Evolutionary conservation across 2,797 vertebrate genomes (phyloP).

Genomic region (Semotilus atromaculatus): DNA sequence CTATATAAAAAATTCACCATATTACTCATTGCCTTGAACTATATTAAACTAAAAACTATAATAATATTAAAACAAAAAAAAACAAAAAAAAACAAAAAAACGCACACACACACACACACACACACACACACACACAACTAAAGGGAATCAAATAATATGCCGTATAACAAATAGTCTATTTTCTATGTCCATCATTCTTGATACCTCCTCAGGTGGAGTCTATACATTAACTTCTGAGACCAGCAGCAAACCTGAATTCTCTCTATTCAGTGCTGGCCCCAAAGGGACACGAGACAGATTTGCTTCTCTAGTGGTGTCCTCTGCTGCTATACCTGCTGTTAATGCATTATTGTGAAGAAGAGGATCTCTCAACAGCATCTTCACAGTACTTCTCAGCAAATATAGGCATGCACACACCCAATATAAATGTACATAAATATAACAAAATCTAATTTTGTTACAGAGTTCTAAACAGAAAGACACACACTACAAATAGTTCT

Average conservation of each 20-base stretch:
- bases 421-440: neutral
- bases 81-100: no score
- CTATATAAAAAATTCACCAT: neutral
- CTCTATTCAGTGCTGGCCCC: constrained; percentile 70
- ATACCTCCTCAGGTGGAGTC: constrained; percentile 17
- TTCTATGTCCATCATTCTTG: constrained; percentile 26
- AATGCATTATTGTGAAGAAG: constrained; percentile 82
- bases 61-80: neutral
- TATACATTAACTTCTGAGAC: constrained; percentile 70
- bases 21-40: neutral
- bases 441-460: neutral
- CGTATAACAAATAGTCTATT: constrained; percentile 18
- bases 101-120: no score
- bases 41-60: neutral
- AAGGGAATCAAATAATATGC: neutral
- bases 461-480: neutral
- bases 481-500: constrained; percentile 48
- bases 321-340: constrained; percentile 75
- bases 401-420: neutral
- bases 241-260: constrained; percentile 77
- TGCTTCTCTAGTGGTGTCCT: constrained; percentile 80
- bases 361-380: constrained; percentile 78
- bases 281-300: constrained; percentile 82
- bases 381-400: constrained; percentile 12
- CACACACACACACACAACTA: neutral